Percentiles rank a stretch among this genome's conserved stretches.
Conservation (phyloP, 1,140 invertebrate genomes). For the Pinna nobilis region DNA sequence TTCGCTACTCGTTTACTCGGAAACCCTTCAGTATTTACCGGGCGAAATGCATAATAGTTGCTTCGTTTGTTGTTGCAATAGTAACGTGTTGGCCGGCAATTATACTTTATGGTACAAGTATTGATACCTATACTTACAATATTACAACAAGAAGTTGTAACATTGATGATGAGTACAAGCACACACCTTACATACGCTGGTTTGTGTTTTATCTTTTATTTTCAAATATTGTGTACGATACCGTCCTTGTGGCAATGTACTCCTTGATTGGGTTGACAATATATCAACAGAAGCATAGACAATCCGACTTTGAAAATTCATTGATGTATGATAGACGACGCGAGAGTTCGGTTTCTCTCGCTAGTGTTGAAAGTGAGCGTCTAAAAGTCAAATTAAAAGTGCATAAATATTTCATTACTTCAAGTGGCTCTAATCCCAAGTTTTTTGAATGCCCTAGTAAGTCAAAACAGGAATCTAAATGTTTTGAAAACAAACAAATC, state of each 20-base stretch:
- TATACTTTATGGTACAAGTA: slow-evolving; percentile 31
- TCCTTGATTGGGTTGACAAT: slow-evolving; percentile 17
- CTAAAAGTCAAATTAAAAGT: too few species aligned
- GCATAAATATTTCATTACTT: too few species aligned
- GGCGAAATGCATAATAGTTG: slow-evolving; percentile 9
- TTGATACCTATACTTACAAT: not conserved
- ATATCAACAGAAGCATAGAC: too few species aligned
- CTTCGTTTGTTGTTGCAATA: slow-evolving; percentile 20
- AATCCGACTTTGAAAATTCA: too few species aligned
- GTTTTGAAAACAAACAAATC: too few species aligned
- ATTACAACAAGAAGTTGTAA: not conserved
- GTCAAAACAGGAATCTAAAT: too few species aligned
- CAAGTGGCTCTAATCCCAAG: too few species aligned
- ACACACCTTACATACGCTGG: not conserved
- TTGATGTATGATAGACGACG: too few species aligned
- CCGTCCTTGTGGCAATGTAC: slow-evolving; percentile 2
- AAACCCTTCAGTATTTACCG: slow-evolving; percentile 14
- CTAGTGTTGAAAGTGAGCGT: too few species aligned
- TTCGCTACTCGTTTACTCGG: slow-evolving; percentile 20
- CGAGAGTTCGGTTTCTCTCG: too few species aligned
- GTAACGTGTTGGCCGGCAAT: slow-evolving; percentile 29
- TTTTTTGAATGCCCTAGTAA: too few species aligned
- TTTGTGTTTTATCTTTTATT: slow-evolving; percentile 5
- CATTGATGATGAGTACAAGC: not conserved
- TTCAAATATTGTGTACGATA: slow-evolving; percentile 14